A percentile compares a stretch with the other conserved stretches of the same genome.
Conservation (phyloP, 2,797 vertebrate species). For the Malurus leucopterus region DNA sequence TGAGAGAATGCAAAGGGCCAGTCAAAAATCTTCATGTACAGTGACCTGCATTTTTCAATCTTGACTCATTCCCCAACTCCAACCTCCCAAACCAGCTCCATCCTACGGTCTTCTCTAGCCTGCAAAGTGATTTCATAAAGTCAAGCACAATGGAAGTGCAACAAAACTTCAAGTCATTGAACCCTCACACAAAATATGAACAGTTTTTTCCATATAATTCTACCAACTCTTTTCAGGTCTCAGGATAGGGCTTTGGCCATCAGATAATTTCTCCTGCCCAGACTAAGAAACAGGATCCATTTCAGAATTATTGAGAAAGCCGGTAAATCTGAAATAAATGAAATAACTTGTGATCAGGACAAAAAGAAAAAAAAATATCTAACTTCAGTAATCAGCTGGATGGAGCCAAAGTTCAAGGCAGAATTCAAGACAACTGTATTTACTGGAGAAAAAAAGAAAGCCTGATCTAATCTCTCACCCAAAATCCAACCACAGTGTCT, state of each 20-base stretch:
- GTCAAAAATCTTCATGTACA: background rate
- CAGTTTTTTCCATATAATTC: background rate
- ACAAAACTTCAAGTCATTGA: background rate
- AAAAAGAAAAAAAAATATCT: background rate
- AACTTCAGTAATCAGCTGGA: background rate
- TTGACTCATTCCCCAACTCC: background rate
- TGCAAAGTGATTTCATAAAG: background rate
- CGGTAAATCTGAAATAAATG: background rate
- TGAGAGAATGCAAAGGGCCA: background rate
- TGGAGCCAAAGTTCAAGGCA: background rate
- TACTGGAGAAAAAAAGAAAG: background rate
- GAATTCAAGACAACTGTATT: background rate
- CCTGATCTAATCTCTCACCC: background rate
- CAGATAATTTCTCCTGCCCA: background rate
- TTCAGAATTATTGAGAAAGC: background rate
- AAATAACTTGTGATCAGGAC: background rate
- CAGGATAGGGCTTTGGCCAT: background rate
- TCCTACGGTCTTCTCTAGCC: background rate
- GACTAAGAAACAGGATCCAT: background rate
- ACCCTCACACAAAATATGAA: background rate
- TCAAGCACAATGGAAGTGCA: background rate
- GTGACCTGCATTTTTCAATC: background rate
- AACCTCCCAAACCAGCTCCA: background rate
- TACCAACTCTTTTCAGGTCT: background rate
- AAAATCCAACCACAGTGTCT: slow-evolving; percentile 1